A percentile compares a stretch with the other conserved stretches of the same genome.
Evolutionary conservation across 2,888 invertebrate species (phyloP).

Genomic region (Limnephilus auricula): DNA sequence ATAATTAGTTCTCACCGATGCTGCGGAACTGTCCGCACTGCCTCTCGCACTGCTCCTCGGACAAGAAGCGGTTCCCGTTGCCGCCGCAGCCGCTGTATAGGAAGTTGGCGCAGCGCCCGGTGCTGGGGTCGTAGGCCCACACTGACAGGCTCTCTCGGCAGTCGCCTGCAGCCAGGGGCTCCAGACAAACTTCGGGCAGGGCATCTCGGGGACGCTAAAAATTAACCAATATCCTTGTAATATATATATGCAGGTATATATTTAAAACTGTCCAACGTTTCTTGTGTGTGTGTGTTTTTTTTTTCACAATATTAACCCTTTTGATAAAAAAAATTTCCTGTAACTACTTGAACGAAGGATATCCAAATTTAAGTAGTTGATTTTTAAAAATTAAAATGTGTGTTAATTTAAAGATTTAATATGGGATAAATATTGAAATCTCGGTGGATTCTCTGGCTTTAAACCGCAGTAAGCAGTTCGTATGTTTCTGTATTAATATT

Average conservation of each 20-base stretch:
- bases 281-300: too few species aligned
- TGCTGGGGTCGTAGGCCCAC: slow-evolving; percentile 85
- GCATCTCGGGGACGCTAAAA: slow-evolving; percentile 32
- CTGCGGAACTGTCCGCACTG: slow-evolving; percentile 85
- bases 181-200: slow-evolving; percentile 80
- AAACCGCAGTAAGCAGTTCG: too few species aligned
- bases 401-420: too few species aligned
- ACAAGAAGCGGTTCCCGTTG: slow-evolving; percentile 85
- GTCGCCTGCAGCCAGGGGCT: slow-evolving; percentile 82
- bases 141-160: slow-evolving; percentile 82
- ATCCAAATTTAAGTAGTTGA: too few species aligned
- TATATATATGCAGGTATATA: neutral
- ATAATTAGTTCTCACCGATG: slow-evolving; percentile 77
- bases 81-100: slow-evolving; percentile 85
- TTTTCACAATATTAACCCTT: neutral
- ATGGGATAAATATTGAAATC: too few species aligned
- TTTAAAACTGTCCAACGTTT: too few species aligned
- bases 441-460: too few species aligned
- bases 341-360: too few species aligned
- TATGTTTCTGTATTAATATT: too few species aligned
- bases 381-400: too few species aligned
- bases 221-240: neutral
- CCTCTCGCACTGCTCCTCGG: slow-evolving; percentile 87
- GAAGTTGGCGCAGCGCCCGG: slow-evolving; percentile 80
- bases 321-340: too few species aligned